Evolutionary conservation across 1,140 invertebrate species (phyloP).

Genomic region (Drosophila orena): DNA sequence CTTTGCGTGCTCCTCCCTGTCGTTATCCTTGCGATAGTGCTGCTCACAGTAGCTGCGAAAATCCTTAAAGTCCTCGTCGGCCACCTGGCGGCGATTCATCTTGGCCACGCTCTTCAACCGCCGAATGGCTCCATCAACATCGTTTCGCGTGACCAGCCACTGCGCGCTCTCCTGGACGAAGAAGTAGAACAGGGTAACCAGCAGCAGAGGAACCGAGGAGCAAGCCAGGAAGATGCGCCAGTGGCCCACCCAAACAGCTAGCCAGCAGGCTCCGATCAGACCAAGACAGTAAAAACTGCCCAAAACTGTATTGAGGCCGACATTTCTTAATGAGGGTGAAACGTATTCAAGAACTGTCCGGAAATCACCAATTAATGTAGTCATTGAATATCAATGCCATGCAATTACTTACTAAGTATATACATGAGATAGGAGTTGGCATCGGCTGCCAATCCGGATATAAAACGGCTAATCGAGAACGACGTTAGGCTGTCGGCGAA

Average conservation of each 20-base stretch:
- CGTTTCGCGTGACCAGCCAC: slow-evolving; percentile 87
- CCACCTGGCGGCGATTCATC: slow-evolving; percentile 85
- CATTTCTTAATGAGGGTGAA: slow-evolving; percentile 86
- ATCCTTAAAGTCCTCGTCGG: slow-evolving; percentile 81
- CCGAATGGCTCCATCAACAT: slow-evolving; percentile 85
- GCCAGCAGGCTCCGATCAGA: slow-evolving; percentile 86
- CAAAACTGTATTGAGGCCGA: slow-evolving; percentile 86
- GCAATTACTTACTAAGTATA: slow-evolving; percentile 85
- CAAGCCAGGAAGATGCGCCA: slow-evolving; percentile 86
- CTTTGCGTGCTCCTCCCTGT: slow-evolving; percentile 55
- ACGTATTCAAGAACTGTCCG: slow-evolving; percentile 87
- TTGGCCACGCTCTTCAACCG: slow-evolving; percentile 86
- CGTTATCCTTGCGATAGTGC: slow-evolving; percentile 69
- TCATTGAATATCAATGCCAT: background rate
- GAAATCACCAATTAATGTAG: background rate
- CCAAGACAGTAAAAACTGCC: slow-evolving; percentile 87
- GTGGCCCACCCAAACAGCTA: slow-evolving; percentile 85
- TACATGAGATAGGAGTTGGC: slow-evolving; percentile 88
- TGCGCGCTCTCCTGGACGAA: slow-evolving; percentile 87
- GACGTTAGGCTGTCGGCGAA: slow-evolving; percentile 83
- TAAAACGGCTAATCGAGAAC: slow-evolving; percentile 85
- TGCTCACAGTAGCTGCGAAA: slow-evolving; percentile 83
- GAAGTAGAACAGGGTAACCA: slow-evolving; percentile 85
- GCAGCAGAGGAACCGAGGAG: slow-evolving; percentile 85
- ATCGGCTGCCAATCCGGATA: slow-evolving; percentile 87